Conservation (phyloP, 2,797 vertebrate species). For the Glossophaga mutica region DNA sequence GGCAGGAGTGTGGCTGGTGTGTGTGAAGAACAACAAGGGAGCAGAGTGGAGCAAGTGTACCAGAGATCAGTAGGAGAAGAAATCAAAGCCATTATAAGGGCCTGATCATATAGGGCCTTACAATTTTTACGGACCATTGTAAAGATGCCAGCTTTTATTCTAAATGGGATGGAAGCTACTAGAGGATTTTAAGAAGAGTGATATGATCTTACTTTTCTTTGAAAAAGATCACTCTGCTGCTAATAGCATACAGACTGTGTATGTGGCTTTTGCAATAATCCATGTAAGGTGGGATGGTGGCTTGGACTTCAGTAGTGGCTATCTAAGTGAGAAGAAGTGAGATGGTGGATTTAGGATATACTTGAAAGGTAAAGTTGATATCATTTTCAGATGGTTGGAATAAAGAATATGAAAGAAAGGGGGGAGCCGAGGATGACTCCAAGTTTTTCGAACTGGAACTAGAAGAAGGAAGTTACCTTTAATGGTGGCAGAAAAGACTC, state of each 20-base stretch:
- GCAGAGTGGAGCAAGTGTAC: not conserved
- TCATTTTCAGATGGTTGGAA: not conserved
- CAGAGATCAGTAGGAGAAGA: not conserved
- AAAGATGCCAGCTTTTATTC: slow-evolving; percentile 13
- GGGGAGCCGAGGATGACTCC: not conserved
- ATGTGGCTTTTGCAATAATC: not conserved
- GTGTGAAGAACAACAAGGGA: not conserved
- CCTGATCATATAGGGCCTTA: not conserved
- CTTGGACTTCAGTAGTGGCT: not conserved
- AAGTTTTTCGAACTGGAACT: not conserved
- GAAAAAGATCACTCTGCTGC: not conserved
- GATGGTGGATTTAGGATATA: not conserved
- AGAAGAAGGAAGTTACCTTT: not conserved
- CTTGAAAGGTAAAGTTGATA: not conserved
- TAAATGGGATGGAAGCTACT: not conserved
- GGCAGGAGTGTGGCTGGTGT: not conserved
- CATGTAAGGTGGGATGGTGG: not conserved
- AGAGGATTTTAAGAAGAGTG: not conserved
- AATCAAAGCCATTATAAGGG: not conserved
- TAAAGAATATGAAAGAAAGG: not conserved
- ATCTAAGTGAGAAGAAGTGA: not conserved
- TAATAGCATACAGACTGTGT: not conserved
- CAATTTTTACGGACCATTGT: not conserved
- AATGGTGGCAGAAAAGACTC: not conserved
- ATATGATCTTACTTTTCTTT: not conserved